Evolutionary conservation across 2,888 invertebrate genomes (phyloP), one percentile per base, ranked within the genome.

Genomic region (Eledona agricola): DNA sequence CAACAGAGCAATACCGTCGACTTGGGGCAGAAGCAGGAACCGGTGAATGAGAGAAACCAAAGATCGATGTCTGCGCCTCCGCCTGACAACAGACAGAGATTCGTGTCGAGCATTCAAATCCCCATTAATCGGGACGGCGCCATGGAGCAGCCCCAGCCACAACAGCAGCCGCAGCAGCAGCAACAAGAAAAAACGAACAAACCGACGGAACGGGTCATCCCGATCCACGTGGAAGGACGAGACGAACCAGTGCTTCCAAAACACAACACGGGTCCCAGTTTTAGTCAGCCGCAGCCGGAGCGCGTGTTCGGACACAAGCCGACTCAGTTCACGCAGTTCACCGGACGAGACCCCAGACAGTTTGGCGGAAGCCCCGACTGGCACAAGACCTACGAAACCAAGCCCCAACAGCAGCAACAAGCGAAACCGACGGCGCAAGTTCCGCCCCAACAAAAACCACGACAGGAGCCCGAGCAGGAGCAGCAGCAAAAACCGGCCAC

Each of bases 221-320:
- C 93, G 11, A 93, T 93, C 58, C 89, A 89, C 69, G 89, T 93
- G 0, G 93, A 94, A 75, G 92, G 92, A 3, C 80, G 92, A 40
- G 89, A 90, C 64, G 87, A 88, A 67, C 90, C 91, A 0, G 83
- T 91, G 7, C 79, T 89, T 46, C 86, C 88, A 55, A 85, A 83
- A 69, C 79, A 80, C n/a, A 52, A 74, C 58, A 25, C 46, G 51
- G 51, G 37, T 34, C 46, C 51, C 7, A 52, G 42, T 25, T 47
- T 51, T 51, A 55, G 52, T 25, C 71, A 70, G 16, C 67, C 65
- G 11, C 65, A 58, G 49, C 63, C 46, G 28, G 62, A 55, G 29
- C 20, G 61, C 46, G 62, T 68, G 38, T 72, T 71, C 49, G 70
- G 71, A 1, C 66, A 67, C 17, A 61, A 65, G 37, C 78, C 80